These are phyloP conservation scores for Drosophila serrata DNA, from an alignment of 1,140 invertebrate genomes.

Conservation along the genomic window DNA sequence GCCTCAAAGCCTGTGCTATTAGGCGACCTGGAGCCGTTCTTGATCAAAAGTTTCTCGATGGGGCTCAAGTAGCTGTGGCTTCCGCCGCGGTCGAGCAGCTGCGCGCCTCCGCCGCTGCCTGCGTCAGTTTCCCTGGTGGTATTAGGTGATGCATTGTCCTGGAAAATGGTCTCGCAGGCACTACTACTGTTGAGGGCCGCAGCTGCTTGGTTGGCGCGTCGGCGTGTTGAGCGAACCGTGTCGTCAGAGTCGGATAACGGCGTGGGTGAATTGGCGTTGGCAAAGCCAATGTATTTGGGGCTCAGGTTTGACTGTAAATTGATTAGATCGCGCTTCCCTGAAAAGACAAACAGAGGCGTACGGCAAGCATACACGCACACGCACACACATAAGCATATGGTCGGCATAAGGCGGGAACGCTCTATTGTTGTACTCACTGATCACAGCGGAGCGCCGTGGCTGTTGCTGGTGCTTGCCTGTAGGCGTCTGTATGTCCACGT, in stretches of 20 bases:
- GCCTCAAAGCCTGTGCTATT: constrained; percentile 70
- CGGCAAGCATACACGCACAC: constrained; percentile 8
- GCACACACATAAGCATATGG: constrained; percentile 29
- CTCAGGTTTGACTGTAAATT: constrained; percentile 71
- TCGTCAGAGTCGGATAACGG: constrained; percentile 48
- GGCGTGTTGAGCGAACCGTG: constrained; percentile 52
- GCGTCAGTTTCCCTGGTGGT: not conserved
- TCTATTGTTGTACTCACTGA: constrained; percentile 50
- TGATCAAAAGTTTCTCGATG: constrained; percentile 67
- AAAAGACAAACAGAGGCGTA: not conserved
- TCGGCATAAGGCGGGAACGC: not conserved
- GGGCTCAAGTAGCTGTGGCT: constrained; percentile 56
- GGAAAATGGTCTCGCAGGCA: constrained; percentile 16
- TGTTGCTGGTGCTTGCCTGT: constrained; percentile 13
- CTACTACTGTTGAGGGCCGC: constrained; percentile 27
- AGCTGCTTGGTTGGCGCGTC: constrained; percentile 44
- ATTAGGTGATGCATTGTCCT: constrained; percentile 53
- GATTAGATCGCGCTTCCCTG: constrained; percentile 69
- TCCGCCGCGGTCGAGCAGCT: constrained; percentile 13
- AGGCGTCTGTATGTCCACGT: constrained; percentile 16
- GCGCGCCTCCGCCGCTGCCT: not conserved
- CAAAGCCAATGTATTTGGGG: constrained; percentile 73
- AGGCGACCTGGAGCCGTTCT: constrained; percentile 66
- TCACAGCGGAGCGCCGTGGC: constrained; percentile 9
- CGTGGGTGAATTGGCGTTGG: constrained; percentile 59